Conservation (phyloP, 2,888 invertebrate genomes). For the Antheraea yamamai region DNA sequence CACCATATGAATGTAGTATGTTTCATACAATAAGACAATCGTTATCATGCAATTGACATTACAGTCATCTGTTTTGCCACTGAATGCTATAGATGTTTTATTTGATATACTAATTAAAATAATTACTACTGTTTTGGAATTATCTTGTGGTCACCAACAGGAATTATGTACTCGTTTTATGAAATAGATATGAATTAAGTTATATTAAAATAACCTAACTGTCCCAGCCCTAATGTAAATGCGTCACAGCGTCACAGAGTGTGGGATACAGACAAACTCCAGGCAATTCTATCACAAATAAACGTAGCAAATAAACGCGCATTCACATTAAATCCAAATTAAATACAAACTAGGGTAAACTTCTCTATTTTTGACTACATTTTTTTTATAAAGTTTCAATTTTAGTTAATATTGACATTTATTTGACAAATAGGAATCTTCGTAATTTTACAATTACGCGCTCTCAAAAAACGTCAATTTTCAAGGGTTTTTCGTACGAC, state of each 20-base stretch:
- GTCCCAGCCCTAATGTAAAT: not conserved
- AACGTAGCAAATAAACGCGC: conserved; percentile 12
- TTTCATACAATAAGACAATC: too few relatives aligned
- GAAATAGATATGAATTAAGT: not conserved
- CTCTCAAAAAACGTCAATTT: too few relatives aligned
- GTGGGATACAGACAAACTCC: conserved; percentile 3
- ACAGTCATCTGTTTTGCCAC: too few relatives aligned
- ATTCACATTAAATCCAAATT: conserved; percentile 11
- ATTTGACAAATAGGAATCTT: too few relatives aligned
- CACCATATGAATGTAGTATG: too few relatives aligned
- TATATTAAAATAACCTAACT: not conserved
- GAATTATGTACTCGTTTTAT: not conserved
- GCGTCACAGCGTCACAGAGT: not conserved
- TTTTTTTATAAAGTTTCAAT: not conserved
- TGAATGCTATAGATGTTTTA: not conserved
- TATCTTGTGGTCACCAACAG: not conserved
- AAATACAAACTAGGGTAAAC: conserved; percentile 6
- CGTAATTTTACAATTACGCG: too few relatives aligned
- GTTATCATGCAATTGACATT: too few relatives aligned
- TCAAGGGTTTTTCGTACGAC: too few relatives aligned
- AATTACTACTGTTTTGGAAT: not conserved
- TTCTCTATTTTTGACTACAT: not conserved
- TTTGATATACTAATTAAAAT: not conserved
- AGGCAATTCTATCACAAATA: conserved; percentile 13
- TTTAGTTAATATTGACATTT: too few relatives aligned